Conservation (phyloP, 1,140 invertebrate genomes). For the Centruroides sculpturatus region DNA sequence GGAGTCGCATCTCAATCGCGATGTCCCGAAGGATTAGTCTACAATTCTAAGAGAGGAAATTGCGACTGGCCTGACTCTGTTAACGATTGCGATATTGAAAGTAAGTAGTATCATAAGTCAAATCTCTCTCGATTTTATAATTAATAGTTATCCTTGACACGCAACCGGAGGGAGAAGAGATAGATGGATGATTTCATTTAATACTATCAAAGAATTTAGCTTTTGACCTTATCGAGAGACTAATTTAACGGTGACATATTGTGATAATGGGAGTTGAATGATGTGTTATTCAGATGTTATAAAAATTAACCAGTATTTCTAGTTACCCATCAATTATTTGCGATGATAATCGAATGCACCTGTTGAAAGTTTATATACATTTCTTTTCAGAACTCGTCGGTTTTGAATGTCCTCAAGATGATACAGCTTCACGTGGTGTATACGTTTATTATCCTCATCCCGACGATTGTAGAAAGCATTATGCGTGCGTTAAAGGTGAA, state of each 20-base stretch:
- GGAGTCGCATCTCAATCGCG: slow-evolving; percentile 61
- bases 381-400: slow-evolving; percentile 29
- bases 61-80: slow-evolving; percentile 12
- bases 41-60: slow-evolving; percentile 67
- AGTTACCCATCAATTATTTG: no score
- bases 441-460: slow-evolving; percentile 67
- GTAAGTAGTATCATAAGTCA: neutral
- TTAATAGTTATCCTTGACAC: neutral
- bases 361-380: no score
- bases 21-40: slow-evolving; percentile 66
- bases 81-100: slow-evolving; percentile 36
- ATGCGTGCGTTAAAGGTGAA: slow-evolving; percentile 46
- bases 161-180: neutral
- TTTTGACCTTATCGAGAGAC: no score
- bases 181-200: neutral
- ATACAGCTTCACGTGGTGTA: slow-evolving; percentile 31
- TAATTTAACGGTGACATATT: no score
- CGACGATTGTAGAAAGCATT: slow-evolving; percentile 69
- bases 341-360: no score
- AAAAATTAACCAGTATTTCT: no score
- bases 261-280: no score
- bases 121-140: neutral
- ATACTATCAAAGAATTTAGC: no score
- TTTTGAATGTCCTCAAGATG: slow-evolving; percentile 56
- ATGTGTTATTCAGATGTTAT: no score